Conservation (phyloP, 92 coral and sea anemone species). For the Palythoa grandiflora region DNA sequence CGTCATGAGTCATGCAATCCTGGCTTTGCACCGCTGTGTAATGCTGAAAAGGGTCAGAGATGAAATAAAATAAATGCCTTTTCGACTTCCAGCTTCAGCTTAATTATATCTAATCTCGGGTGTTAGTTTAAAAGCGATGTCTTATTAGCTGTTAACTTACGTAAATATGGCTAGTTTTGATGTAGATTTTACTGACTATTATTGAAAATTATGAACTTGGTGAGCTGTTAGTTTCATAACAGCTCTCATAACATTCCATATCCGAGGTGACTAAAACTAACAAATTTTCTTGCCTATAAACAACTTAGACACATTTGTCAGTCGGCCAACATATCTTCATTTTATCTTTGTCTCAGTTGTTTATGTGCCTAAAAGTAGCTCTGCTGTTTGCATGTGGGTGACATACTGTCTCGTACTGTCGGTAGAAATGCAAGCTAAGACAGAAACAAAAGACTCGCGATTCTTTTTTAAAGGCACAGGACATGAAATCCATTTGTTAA, state of each 20-base stretch:
- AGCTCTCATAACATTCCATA: slow-evolving; percentile 28
- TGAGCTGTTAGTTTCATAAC: neutral
- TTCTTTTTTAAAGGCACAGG: neutral
- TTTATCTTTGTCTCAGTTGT: neutral
- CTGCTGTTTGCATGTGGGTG: neutral
- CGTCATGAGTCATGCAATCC: slow-evolving; percentile 52
- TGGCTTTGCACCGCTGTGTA: slow-evolving; percentile 53
- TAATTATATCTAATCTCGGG: slow-evolving; percentile 14
- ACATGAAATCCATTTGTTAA: neutral
- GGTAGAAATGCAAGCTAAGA: slow-evolving; percentile 15
- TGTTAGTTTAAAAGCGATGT: slow-evolving; percentile 9
- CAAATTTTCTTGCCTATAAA: slow-evolving; percentile 21
- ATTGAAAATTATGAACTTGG: neutral
- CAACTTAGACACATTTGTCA: neutral
- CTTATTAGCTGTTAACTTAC: slow-evolving; percentile 17
- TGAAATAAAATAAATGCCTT: slow-evolving; percentile 47
- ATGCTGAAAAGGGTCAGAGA: slow-evolving; percentile 55
- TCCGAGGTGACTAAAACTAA: slow-evolving; percentile 27
- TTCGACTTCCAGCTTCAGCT: slow-evolving; percentile 43
- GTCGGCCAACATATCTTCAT: neutral
- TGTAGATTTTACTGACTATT: neutral
- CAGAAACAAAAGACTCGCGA: neutral
- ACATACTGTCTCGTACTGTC: slow-evolving; percentile 22
- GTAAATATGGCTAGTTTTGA: neutral
- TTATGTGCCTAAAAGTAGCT: slow-evolving; percentile 20